phyloP scores from a whole-genome alignment of 2,888 invertebrate species.

The Atherix ibis region DNA sequence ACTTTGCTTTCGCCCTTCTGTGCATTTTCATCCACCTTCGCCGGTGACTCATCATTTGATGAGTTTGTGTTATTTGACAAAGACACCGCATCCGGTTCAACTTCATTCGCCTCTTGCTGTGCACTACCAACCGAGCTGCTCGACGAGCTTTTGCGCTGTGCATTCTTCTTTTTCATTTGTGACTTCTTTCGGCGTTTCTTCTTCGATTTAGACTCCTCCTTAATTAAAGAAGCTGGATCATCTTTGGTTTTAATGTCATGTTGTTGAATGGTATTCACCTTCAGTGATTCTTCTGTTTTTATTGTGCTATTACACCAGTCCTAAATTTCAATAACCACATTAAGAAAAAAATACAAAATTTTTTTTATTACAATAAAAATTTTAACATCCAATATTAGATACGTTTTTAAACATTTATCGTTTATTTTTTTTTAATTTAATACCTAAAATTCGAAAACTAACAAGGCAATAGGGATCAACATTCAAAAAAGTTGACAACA shows the following conservation, averaged over 20 bases:
- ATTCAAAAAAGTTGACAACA: too few relatives aligned
- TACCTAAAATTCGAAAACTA: too few relatives aligned
- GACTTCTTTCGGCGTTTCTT: slow-evolving; percentile 67
- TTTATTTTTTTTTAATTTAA: too few relatives aligned
- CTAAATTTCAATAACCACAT: slow-evolving; percentile 10
- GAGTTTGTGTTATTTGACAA: slow-evolving; percentile 22
- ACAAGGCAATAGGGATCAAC: too few relatives aligned
- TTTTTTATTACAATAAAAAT: too few relatives aligned
- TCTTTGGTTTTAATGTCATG: slow-evolving; percentile 6
- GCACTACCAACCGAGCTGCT: slow-evolving; percentile 29
- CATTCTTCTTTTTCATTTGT: slow-evolving; percentile 62
- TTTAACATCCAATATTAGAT: too few relatives aligned
- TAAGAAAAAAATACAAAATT: too few relatives aligned
- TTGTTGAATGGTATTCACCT: too few relatives aligned
- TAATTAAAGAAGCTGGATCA: slow-evolving; percentile 30
- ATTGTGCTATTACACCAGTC: slow-evolving; percentile 18
- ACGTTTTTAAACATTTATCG: too few relatives aligned
- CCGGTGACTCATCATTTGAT: slow-evolving; percentile 25
- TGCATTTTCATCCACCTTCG: slow-evolving; percentile 18
- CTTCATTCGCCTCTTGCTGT: slow-evolving; percentile 12
- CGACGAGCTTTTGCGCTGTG: slow-evolving; percentile 49
- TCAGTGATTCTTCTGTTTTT: slow-evolving; percentile 12
- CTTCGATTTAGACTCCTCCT: slow-evolving; percentile 37
- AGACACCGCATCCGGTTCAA: slow-evolving; percentile 19
- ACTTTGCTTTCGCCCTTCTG: slow-evolving; percentile 3